Conservation (phyloP, 2,888 invertebrate genomes). For the Idaea biselata region DNA sequence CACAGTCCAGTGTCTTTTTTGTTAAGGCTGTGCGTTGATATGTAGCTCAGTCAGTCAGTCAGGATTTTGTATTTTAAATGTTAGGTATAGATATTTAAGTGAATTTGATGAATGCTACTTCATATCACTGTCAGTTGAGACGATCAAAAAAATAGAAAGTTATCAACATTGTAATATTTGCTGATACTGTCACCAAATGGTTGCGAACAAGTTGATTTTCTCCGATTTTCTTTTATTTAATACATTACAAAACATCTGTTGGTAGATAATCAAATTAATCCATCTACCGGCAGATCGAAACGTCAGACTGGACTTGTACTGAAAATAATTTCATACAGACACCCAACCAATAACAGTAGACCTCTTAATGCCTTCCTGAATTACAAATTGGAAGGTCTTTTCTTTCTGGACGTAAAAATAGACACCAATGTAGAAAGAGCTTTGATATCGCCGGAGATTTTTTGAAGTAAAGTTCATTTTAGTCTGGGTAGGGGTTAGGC, state of each 20-base stretch:
- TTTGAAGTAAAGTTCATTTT: constrained; percentile 30
- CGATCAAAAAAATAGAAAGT: background rate
- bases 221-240: constrained; percentile 18
- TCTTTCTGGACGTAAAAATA: constrained; percentile 5
- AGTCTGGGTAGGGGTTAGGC: constrained; percentile 45
- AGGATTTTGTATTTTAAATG: too few species aligned
- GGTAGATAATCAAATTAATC: constrained; percentile 77
- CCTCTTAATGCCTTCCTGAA: background rate
- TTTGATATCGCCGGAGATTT: constrained; percentile 9
- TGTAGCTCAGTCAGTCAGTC: too few species aligned
- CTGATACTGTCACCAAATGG: constrained; percentile 2
- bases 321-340: constrained; percentile 69
- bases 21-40: too few species aligned
- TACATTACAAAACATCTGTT: constrained; percentile 67
- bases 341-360: constrained; percentile 36
- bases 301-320: constrained; percentile 70
- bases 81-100: too few species aligned
- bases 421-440: constrained; percentile 34
- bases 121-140: background rate
- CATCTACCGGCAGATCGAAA: constrained; percentile 78
- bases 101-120: too few species aligned
- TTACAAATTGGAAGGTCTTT: background rate
- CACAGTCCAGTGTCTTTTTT: too few species aligned
- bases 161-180: constrained; percentile 7
- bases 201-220: constrained; percentile 6